Conservation (phyloP, 2,797 vertebrate genomes). For the Bovichtus diacanthus region DNA sequence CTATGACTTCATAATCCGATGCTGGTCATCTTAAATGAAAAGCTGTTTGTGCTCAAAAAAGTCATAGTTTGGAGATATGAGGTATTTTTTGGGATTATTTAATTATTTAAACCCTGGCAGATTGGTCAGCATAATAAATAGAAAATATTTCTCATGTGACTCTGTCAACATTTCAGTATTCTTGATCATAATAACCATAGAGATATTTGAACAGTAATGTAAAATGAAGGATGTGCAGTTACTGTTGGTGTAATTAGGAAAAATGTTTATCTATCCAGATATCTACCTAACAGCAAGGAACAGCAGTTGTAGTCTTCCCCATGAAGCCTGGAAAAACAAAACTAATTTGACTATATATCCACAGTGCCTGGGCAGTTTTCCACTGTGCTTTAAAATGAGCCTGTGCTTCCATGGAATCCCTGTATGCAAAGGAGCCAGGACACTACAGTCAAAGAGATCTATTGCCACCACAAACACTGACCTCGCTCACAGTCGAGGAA, state of each 20-base stretch:
- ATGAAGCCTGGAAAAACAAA: constrained; percentile 76
- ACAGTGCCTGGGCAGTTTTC: constrained; percentile 67
- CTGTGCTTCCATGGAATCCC: constrained; percentile 80
- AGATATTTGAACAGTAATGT: constrained; percentile 1
- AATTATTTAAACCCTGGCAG: background rate
- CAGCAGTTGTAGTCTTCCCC: constrained; percentile 59
- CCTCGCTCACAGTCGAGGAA: constrained; percentile 69
- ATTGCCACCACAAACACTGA: constrained; percentile 48
- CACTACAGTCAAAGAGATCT: constrained; percentile 56
- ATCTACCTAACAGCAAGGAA: constrained; percentile 54
- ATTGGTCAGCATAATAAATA: background rate
- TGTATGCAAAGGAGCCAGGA: constrained; percentile 80
- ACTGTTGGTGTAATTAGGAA: background rate
- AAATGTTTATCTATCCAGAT: constrained; percentile 22
- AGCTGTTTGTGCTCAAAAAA: background rate
- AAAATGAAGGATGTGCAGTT: constrained; percentile 12
- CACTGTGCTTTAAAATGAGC: constrained; percentile 64
- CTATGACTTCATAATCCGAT: background rate
- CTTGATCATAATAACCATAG: background rate
- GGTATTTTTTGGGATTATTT: background rate
- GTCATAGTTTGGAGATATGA: background rate
- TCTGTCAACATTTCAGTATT: background rate
- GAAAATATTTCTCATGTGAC: background rate
- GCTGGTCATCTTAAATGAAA: background rate
- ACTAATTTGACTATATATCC: constrained; percentile 81